These are phyloP conservation scores for Cheilosia impressa DNA, from an alignment of 2,888 invertebrate genomes.

Conservation along the genomic window DNA sequence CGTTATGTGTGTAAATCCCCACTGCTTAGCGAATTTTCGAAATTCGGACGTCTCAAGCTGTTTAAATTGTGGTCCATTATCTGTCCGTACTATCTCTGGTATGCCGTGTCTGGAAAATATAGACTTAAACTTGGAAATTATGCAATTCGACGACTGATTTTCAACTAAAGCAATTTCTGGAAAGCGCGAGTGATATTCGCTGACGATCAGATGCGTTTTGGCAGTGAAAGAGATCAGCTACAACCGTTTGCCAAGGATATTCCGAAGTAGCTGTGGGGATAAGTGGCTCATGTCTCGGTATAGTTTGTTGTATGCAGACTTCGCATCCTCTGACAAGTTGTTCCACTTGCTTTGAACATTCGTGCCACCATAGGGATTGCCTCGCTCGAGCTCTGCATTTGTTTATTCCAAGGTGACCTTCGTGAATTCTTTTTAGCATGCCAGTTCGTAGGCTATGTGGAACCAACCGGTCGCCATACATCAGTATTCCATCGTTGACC, in stretches of 20 bases:
- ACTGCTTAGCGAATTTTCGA: no score
- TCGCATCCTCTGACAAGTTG: conserved; percentile 14
- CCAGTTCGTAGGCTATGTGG: conserved; percentile 2
- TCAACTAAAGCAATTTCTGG: conserved; percentile 13
- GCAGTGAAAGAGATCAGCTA: no score
- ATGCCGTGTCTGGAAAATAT: no score
- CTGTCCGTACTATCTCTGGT: no score
- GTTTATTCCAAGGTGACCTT: conserved; percentile 15
- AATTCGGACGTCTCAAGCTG: no score
- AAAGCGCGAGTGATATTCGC: conserved; percentile 22
- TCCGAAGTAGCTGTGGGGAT: neutral
- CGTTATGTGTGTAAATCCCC: no score
- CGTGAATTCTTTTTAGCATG: conserved; percentile 1
- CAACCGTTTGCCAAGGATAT: no score
- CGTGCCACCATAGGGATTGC: no score
- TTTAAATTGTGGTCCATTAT: no score
- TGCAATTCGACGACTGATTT: conserved; percentile 30
- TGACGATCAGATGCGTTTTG: no score
- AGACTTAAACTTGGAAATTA: conserved; percentile 38
- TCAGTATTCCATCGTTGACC: conserved; percentile 17
- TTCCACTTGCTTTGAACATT: no score
- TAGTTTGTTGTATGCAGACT: no score
- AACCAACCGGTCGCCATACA: conserved; percentile 14
- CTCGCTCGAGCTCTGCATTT: conserved; percentile 9
- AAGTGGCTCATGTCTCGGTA: conserved; percentile 19